Conservation (phyloP, 92 coral and sea anemone species). For the Desmophyllum pertusum region DNA sequence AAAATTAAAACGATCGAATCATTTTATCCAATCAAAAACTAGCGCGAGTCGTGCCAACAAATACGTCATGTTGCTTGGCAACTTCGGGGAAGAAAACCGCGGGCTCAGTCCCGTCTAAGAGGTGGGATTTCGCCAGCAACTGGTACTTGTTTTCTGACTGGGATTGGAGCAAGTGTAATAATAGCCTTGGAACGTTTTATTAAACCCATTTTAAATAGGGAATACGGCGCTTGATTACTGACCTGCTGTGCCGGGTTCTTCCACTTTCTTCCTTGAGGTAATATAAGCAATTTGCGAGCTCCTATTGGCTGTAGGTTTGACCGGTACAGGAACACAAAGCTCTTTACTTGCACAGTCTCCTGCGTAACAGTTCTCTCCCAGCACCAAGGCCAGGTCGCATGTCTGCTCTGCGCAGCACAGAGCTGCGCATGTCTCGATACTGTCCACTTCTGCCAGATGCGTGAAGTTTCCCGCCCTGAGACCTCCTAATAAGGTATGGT, state of each 20-base stretch:
- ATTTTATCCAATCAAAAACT: too few relatives aligned
- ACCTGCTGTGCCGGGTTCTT: conserved; percentile 64
- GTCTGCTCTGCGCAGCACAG: conserved; percentile 94
- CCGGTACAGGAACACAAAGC: conserved; percentile 90
- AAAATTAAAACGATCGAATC: too few relatives aligned
- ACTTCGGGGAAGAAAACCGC: too few relatives aligned
- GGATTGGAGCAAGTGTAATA: too few relatives aligned
- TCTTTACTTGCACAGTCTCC: conserved; percentile 97
- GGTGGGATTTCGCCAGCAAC: too few relatives aligned
- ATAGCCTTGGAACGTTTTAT: too few relatives aligned
- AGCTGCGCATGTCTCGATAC: conserved; percentile 99
- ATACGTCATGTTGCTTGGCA: too few relatives aligned
- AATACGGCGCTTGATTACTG: not conserved
- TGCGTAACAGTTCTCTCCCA: conserved; percentile 96
- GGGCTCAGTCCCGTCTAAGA: too few relatives aligned
- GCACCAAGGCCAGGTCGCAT: conserved; percentile 91
- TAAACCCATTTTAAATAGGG: too few relatives aligned
- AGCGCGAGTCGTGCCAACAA: too few relatives aligned
- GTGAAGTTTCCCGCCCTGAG: conserved; percentile 98
- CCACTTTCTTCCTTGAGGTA: conserved; percentile 78
- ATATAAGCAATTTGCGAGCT: conserved; percentile 96
- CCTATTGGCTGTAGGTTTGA: conserved; percentile 52
- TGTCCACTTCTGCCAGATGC: conserved; percentile 94
- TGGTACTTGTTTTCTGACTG: too few relatives aligned
- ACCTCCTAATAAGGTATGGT: conserved; percentile 95